Evolutionary conservation across 2,797 vertebrate genomes (phyloP).

Genomic region (Acanthopagrus latus): DNA sequence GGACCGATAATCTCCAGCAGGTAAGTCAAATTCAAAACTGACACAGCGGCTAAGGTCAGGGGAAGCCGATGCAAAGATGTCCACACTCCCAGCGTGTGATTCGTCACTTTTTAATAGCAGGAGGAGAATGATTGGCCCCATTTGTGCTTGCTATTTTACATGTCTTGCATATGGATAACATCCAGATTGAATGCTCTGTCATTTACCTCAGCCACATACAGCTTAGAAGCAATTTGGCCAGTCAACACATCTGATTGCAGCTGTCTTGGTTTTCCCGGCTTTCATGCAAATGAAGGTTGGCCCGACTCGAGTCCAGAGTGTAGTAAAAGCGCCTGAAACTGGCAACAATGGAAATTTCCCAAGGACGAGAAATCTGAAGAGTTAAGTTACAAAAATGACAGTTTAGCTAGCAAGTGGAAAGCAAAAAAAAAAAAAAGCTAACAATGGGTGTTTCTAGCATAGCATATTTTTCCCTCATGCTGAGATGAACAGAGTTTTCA

Average conservation of each 20-base stretch:
- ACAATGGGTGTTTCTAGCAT: too few relatives aligned
- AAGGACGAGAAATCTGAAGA: not conserved
- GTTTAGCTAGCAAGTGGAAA: too few relatives aligned
- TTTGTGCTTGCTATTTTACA: not conserved
- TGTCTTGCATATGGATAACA: not conserved
- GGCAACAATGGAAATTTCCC: not conserved
- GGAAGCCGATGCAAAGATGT: not conserved
- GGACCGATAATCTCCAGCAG: not conserved
- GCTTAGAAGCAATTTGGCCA: too few relatives aligned
- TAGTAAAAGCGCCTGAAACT: not conserved
- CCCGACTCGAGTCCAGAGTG: not conserved
- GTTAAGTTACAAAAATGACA: not conserved
- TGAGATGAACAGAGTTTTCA: too few relatives aligned
- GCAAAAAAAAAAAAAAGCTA: too few relatives aligned
- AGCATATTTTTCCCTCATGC: too few relatives aligned
- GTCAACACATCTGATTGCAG: not conserved
- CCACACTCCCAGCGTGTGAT: not conserved
- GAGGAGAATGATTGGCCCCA: not conserved
- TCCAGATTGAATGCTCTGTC: not conserved
- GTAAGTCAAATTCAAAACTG: too few relatives aligned
- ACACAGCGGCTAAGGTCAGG: not conserved
- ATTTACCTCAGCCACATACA: not conserved
- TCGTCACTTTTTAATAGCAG: constrained; percentile 1
- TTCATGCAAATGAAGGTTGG: not conserved
- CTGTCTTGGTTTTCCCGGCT: not conserved